Percentiles rank a stretch among this genome's conserved stretches.
phyloP scores from a whole-genome alignment of 2,113 vertebrate species.

The Tragelaphus scriptus region DNA sequence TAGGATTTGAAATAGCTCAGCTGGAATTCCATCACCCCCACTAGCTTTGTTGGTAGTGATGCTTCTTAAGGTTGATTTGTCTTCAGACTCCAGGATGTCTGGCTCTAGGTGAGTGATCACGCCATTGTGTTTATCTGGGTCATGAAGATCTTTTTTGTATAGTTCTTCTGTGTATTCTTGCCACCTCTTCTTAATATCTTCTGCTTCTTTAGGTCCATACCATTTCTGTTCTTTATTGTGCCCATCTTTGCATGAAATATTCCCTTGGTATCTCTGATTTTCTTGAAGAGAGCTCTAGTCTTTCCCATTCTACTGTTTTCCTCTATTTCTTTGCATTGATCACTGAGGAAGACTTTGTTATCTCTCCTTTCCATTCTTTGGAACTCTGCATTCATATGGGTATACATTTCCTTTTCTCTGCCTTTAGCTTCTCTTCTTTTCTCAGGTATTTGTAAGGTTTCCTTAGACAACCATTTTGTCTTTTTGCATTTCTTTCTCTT shows the following conservation, averaged over 20 bases:
- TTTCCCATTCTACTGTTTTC: background rate
- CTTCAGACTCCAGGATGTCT: background rate
- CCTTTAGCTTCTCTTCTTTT: background rate
- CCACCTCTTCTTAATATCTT: background rate
- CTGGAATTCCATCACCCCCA: background rate
- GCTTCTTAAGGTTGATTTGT: background rate
- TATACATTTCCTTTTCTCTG: background rate
- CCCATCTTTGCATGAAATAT: background rate
- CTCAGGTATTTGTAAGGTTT: background rate
- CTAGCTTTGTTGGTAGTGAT: background rate
- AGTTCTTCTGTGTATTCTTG: background rate
- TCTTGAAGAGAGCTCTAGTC: background rate
- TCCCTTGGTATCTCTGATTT: background rate
- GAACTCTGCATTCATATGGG: background rate
- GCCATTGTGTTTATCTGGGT: background rate
- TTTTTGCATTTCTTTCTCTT: background rate
- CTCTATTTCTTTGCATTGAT: background rate
- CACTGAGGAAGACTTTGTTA: background rate
- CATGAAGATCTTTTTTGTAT: background rate
- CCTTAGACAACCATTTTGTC: background rate
- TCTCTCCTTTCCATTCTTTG: background rate
- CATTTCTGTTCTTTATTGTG: background rate
- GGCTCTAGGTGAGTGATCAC: background rate
- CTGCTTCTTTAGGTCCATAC: background rate
- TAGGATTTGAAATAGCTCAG: background rate